phyloP scores from a whole-genome alignment of 2,797 vertebrate species.

The Myoxocephalus aenaeus region DNA sequence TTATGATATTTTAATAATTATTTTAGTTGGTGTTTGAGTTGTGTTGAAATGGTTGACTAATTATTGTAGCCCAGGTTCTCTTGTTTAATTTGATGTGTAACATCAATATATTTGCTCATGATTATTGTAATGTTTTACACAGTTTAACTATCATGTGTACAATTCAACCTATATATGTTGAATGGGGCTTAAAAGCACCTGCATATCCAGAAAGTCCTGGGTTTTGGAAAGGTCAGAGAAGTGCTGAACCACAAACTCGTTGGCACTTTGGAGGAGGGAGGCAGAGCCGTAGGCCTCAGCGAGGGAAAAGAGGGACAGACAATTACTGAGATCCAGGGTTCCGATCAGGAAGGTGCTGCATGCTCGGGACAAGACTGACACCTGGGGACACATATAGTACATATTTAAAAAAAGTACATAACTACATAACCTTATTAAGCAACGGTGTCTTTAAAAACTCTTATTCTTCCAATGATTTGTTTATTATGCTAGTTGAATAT shows the following conservation, averaged over 20 bases:
- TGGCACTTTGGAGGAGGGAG: constrained; percentile 86
- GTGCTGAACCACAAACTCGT: constrained; percentile 89
- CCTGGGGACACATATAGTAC: constrained; percentile 81
- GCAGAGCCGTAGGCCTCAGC: constrained; percentile 93
- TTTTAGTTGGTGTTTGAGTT: too few relatives aligned
- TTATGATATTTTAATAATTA: too few relatives aligned
- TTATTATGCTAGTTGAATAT: too few relatives aligned
- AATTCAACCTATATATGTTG: too few relatives aligned
- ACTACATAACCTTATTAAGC: background rate
- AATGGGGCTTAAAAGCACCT: too few relatives aligned
- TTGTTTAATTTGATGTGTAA: too few relatives aligned
- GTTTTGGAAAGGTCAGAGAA: constrained; percentile 88
- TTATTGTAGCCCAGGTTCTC: too few relatives aligned
- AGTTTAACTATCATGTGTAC: too few relatives aligned
- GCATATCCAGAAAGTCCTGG: constrained; percentile 93
- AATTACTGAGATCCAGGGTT: constrained; percentile 91
- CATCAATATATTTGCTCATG: too few relatives aligned
- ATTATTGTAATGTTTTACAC: too few relatives aligned
- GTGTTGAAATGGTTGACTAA: too few relatives aligned
- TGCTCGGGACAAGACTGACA: constrained; percentile 89
- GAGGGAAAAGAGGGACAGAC: constrained; percentile 90
- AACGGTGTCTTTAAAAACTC: background rate
- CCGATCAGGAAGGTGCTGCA: constrained; percentile 96
- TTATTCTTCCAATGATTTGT: background rate
- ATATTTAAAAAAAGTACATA: background rate